Base-by-base conservation (phyloP, 2,797 vertebrate genomes). In the Aratinga solstitialis region DNA sequence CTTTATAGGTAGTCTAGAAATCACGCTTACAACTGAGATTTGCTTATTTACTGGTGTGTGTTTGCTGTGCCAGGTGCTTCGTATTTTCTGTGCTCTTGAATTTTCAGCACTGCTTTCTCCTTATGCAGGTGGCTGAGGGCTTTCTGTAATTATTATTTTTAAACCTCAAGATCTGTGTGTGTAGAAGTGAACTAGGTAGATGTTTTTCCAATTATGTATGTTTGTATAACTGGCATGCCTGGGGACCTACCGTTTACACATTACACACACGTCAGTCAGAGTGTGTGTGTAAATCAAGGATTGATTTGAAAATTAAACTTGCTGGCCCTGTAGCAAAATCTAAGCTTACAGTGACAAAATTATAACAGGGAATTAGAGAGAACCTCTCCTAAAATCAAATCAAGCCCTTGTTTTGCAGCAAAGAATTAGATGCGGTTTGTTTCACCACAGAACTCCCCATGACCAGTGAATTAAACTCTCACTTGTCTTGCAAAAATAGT, bases 361-460 rank as follows among this genome's bases (percentile, higher is more conserved):
- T 85, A 80, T 89, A 96, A 74, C 54, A 51, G 87, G 80, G 75
- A 92, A 94, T 95, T 96, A 92, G 94, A 93, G 45, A 85, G 89
- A 90, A 38, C 43, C 84, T 94, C 89, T 95, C 72, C 68, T 85
- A 91, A 94, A 97, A 96, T 96, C 90, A 89, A 94, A 96, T 96
- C 75, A 95, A 74, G 88, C 89, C 89, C 93, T 96, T 90, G 86
- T 94, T 96, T 91, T 95, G 95, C 81, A 93, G 92, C 71, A 69
- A 88, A 92, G 95, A 96, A 96, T 96, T 94, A 93, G 91, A 92
- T 95, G 87, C 36, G 71, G 81, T 93, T 92, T 94, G 92, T 93
- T 94, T 96, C 88, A n/a, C 85, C 89, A 87, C 77, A 96, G 90
- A 93, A 89, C 86, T 92, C 93, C 62, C 85, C 59, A 7, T 75